Percentiles rank a stretch among this genome's conserved stretches.
Conservation (phyloP, 2,888 invertebrate genomes). For the Harpagoxenus sublaevis region DNA sequence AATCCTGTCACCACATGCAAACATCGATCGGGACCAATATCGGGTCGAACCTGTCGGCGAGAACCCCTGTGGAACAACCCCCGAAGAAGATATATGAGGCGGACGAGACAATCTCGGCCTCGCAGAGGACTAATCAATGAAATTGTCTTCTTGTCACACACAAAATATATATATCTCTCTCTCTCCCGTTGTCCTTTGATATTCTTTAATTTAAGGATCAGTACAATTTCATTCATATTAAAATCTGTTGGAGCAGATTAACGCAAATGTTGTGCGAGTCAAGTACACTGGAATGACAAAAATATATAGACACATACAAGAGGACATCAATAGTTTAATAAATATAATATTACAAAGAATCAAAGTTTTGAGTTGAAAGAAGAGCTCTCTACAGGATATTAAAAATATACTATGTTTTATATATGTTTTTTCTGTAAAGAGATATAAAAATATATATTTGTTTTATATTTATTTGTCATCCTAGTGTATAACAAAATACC, state of each 20-base stretch:
- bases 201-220: not conserved
- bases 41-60: conserved; percentile 62
- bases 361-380: not conserved
- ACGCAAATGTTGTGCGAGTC: not conserved
- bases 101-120: conserved; percentile 50
- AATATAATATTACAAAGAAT: not conserved
- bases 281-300: not conserved
- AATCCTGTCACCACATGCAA: conserved; percentile 84
- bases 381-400: not conserved
- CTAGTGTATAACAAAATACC: not conserved
- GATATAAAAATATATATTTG: not conserved
- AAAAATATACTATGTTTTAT: not conserved
- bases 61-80: conserved; percentile 42
- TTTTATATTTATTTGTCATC: conserved; percentile 3
- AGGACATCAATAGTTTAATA: not conserved
- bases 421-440: not conserved
- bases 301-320: not conserved
- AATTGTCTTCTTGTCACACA: conserved; percentile 53
- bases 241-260: not conserved
- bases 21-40: conserved; percentile 82
- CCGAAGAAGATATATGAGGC: conserved; percentile 63
- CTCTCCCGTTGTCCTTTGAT: conserved; percentile 9
- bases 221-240: conserved; percentile 13
- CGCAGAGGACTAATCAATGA: conserved; percentile 57
- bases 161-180: not conserved